These are phyloP conservation scores for Halcyon leucocephala DNA, from an alignment of 2,797 vertebrate species.

Conservation along the genomic window DNA sequence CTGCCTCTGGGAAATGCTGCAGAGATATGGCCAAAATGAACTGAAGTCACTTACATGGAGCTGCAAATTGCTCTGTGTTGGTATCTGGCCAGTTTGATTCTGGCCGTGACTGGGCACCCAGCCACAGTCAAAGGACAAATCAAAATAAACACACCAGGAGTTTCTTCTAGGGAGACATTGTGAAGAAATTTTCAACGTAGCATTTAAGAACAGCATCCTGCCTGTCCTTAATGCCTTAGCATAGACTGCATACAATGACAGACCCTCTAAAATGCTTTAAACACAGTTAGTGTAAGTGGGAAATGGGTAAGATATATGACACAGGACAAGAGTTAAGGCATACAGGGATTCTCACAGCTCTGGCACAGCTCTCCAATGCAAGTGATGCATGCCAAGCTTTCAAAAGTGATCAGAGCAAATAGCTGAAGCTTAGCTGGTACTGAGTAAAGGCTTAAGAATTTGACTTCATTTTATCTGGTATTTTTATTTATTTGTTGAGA, in stretches of 20 bases:
- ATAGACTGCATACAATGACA: neutral
- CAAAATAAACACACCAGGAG: slow-evolving; percentile 43
- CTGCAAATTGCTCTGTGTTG: slow-evolving; percentile 41
- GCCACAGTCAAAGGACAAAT: slow-evolving; percentile 45
- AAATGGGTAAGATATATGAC: neutral
- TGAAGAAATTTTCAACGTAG: neutral
- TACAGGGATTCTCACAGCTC: neutral
- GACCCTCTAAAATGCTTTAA: neutral
- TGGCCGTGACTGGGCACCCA: neutral
- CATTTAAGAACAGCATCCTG: slow-evolving; percentile 6
- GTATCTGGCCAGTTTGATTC: neutral
- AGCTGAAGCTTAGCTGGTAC: neutral
- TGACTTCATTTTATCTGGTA: neutral
- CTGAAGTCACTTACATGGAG: neutral
- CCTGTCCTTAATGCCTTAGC: neutral
- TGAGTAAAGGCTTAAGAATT: neutral
- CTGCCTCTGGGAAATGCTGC: slow-evolving; percentile 27
- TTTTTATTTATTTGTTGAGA: neutral
- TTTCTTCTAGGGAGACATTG: neutral
- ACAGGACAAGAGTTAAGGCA: neutral
- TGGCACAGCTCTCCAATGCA: neutral
- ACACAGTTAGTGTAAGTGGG: neutral
- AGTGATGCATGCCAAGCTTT: neutral
- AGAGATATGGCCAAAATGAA: neutral
- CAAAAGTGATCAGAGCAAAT: neutral